Evolutionary conservation across 2,113 vertebrate species (phyloP).

Genomic region (Chionodraco myersi): DNA sequence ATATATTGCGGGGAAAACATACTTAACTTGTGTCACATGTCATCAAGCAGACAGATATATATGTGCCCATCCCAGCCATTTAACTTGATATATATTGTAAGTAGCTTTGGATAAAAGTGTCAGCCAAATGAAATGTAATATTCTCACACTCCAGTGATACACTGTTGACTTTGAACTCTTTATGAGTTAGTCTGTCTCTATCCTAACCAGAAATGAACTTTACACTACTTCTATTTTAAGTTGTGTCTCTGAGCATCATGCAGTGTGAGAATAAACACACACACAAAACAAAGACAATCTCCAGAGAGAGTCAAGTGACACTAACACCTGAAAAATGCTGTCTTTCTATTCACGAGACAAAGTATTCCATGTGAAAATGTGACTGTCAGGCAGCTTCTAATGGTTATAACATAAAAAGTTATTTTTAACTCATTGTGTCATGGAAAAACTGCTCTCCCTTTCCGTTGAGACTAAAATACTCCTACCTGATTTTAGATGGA

Average conservation of each 20-base stretch:
- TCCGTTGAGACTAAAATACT: conserved; percentile 48
- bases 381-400: conserved; percentile 2
- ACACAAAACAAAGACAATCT: neutral
- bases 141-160: conserved; percentile 24
- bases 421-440: conserved; percentile 77
- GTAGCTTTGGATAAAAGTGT: too few species aligned
- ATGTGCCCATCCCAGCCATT: conserved; percentile 50
- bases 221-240: conserved; percentile 11
- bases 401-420: conserved; percentile 44
- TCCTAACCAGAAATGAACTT: conserved; percentile 18
- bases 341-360: neutral
- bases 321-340: neutral
- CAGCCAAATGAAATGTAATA: neutral
- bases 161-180: conserved; percentile 7
- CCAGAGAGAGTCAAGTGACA: neutral
- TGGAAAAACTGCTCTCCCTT: conserved; percentile 60
- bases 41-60: conserved; percentile 63
- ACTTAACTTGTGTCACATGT: conserved; percentile 67
- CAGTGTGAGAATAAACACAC: neutral
- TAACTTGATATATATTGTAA: conserved; percentile 34
- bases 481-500: conserved; percentile 70
- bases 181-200: conserved; percentile 26
- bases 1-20: conserved; percentile 65
- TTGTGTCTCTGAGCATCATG: conserved; percentile 12
- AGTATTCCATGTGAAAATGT: neutral